Conservation (phyloP, 2,797 vertebrate species). For the Xenopus petersii region DNA sequence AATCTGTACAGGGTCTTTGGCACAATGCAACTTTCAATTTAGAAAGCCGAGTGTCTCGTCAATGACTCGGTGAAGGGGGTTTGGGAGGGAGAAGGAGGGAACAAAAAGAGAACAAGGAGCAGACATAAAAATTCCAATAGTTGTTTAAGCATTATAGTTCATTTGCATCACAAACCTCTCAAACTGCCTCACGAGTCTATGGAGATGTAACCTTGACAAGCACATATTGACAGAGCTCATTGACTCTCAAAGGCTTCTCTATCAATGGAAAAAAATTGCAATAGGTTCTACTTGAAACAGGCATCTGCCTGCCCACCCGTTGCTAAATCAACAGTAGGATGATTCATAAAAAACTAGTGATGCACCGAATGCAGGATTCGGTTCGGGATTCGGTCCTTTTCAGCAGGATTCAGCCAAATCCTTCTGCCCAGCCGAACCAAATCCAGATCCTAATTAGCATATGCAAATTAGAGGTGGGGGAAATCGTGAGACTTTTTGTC, state of each 20-base stretch:
- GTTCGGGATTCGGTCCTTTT: too few species aligned
- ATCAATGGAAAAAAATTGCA: conserved; percentile 90
- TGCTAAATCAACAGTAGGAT: conserved; percentile 78
- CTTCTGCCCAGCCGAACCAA: too few species aligned
- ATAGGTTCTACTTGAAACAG: conserved; percentile 83
- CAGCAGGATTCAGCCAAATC: too few species aligned
- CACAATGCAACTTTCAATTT: conserved; percentile 97
- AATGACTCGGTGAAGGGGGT: conserved; percentile 93
- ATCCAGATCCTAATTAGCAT: too few species aligned
- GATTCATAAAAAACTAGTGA: conserved; percentile 50
- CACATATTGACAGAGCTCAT: conserved; percentile 96
- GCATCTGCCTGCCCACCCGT: conserved; percentile 92
- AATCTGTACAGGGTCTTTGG: conserved; percentile 93
- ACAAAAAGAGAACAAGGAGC: conserved; percentile 74
- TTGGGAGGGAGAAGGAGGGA: conserved; percentile 41
- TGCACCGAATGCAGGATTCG: too few species aligned
- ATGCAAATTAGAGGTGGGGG: too few species aligned
- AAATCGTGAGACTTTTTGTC: too few species aligned
- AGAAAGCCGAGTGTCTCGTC: conserved; percentile 98
- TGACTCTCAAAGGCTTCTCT: conserved; percentile 98
- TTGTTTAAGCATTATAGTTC: conserved; percentile 97
- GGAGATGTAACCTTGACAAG: conserved; percentile 92
- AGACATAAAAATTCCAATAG: conserved; percentile 99
- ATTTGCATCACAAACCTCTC: conserved; percentile 99
- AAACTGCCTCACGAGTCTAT: conserved; percentile 93